Conservation (phyloP, 2,113 vertebrate species). For the Etheostoma cragini region DNA sequence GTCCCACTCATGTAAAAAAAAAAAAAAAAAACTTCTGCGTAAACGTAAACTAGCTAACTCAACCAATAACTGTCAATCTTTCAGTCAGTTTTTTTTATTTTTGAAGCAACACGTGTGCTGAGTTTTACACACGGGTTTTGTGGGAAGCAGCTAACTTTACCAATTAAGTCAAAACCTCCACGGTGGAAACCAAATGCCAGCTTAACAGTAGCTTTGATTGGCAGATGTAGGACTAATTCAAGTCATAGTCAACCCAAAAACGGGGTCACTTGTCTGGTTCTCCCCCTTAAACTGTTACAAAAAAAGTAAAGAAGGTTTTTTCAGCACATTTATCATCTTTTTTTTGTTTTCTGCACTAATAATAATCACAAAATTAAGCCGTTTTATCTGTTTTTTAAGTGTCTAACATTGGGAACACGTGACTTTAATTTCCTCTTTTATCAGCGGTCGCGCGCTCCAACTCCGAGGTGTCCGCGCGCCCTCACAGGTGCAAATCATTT, state of each 20-base stretch:
- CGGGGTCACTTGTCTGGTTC: background rate
- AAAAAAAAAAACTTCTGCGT: background rate
- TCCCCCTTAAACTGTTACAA: too few relatives aligned
- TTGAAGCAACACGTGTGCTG: constrained; percentile 31
- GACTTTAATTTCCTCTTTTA: constrained; percentile 36
- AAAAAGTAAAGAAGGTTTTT: background rate
- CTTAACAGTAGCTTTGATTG: background rate
- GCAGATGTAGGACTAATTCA: background rate
- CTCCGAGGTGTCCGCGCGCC: background rate
- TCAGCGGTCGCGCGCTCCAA: constrained; percentile 29
- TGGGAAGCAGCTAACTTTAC: background rate
- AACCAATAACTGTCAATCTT: background rate
- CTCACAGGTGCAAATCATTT: constrained; percentile 71
- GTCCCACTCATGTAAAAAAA: background rate
- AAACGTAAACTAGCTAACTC: background rate
- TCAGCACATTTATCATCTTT: background rate
- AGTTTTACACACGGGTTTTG: background rate
- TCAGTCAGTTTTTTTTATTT: background rate
- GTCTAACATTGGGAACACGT: background rate
- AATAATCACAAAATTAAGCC: background rate
- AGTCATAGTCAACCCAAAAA: background rate
- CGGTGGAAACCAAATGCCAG: background rate
- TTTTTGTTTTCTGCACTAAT: background rate
- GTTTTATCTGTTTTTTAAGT: background rate
- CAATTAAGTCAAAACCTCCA: too few relatives aligned